Evolutionary conservation across 2,888 invertebrate genomes (phyloP), one percentile per base, ranked within the genome.

Genomic region (Creontiades dilutus): DNA sequence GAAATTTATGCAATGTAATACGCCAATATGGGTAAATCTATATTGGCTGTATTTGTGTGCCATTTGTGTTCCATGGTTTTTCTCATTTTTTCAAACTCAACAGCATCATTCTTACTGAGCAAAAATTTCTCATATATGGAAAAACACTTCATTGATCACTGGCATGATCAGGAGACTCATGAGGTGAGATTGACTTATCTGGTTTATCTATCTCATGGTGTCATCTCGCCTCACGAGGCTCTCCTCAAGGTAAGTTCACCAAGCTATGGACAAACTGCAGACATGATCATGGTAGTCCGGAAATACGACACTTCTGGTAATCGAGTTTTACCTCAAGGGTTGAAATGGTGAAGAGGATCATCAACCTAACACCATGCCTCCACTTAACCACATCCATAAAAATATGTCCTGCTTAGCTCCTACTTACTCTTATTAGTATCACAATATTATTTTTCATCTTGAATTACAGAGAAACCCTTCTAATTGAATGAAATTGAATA

Each of bases 181-280:
- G 85, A 85, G 85, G 57, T 85, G 85, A 85, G 61, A 55, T 14
- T 47, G 82, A 55, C 52, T 55, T 11, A 86, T 68, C 19, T 27
- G 61, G 61, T 46, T 27, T 16, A 23, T 37, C 81, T 81, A 52
- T 52, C 80, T 52, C 85, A 57, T 37, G 23, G 27, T 7, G 37
- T 37, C 37, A 37, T 37, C 57, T 85, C 85, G 61, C 61, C 61
- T 85, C 85, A 61, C 61, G 57, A 23, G 85, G 27, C 61, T 61
- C 28, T 23, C 28, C 55, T 23, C 28, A 61, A 85, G 85, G 85
- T 85, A 85, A 85, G 85, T 85, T 85, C 85, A 61, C 57, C 57
- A n/a, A 78, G 46, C 46, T 78, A 46, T 11, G 47, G 47, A 37
- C 78, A 78, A 47, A 78, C 28, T 28, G n/a, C 76, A 78, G 37